Evolutionary conservation across 2,113 vertebrate species (phyloP).

Genomic region (Pandion haliaetus): DNA sequence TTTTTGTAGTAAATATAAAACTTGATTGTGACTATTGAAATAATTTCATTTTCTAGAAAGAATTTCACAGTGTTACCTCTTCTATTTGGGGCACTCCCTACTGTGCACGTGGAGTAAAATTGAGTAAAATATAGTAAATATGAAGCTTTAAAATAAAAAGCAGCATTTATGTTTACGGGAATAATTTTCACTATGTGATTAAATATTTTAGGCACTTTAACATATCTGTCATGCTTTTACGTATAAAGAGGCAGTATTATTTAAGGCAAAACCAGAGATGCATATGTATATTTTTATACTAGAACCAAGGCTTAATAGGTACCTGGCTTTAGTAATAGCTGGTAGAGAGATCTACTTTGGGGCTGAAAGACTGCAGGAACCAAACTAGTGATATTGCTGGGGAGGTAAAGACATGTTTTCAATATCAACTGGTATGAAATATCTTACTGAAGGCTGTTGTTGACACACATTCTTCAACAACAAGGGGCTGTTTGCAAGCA

Average conservation of each 20-base stretch:
- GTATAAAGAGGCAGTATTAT: not conserved
- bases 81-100: not conserved
- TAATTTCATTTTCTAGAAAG: not conserved
- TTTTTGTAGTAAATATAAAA: not conserved
- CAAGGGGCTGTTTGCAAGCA: constrained; percentile 52
- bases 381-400: not conserved
- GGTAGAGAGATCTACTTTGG: not conserved
- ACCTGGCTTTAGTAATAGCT: not conserved
- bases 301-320: not conserved
- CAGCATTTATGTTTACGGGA: not conserved
- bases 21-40: not conserved
- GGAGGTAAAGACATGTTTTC: not conserved
- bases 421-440: constrained; percentile 23
- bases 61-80: not conserved
- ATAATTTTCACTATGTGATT: not conserved
- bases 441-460: constrained; percentile 2
- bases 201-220: not conserved
- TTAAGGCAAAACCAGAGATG: not conserved
- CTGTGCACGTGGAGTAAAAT: not conserved
- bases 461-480: constrained; percentile 7
- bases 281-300: not conserved
- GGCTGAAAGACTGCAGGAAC: not conserved
- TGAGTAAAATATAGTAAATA: not conserved
- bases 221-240: not conserved
- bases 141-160: not conserved